Conservation (phyloP, 1,140 invertebrate genomes). For the Orius laevigatus region DNA sequence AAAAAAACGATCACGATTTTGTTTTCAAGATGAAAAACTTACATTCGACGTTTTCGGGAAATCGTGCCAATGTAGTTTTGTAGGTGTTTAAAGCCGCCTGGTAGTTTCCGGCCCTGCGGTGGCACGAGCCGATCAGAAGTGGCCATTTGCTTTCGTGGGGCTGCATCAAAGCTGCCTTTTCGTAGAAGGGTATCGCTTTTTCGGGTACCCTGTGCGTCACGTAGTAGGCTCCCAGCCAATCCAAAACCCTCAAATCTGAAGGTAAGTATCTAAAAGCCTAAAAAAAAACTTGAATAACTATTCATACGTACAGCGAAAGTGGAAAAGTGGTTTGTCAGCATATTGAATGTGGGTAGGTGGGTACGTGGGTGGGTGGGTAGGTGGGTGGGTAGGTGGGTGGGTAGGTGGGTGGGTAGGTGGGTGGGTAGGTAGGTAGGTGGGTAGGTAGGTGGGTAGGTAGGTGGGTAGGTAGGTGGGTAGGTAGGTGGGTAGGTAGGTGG, state of each 20-base stretch:
- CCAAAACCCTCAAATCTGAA: conserved; percentile 73
- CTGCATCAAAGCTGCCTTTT: conserved; percentile 72
- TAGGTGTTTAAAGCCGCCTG: conserved; percentile 66
- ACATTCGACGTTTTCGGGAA: conserved; percentile 77
- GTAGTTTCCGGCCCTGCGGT: conserved; percentile 66
- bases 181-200: conserved; percentile 77
- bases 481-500: too few relatives aligned
- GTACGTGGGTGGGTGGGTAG: too few relatives aligned
- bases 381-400: too few relatives aligned
- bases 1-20: conserved; percentile 1
- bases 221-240: conserved; percentile 84
- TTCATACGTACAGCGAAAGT: too few relatives aligned
- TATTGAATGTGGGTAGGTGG: too few relatives aligned
- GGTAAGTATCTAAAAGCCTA: conserved; percentile 79
- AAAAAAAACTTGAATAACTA: too few relatives aligned
- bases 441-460: too few relatives aligned
- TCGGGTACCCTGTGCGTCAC: conserved; percentile 76
- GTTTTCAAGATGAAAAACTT: conserved; percentile 19
- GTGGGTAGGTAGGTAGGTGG: too few relatives aligned
- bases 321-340: too few relatives aligned
- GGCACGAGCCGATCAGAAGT: conserved; percentile 68
- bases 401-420: too few relatives aligned
- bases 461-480: too few relatives aligned
- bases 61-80: conserved; percentile 56
- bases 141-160: conserved; percentile 72